Base-by-base conservation (phyloP, 1,140 invertebrate species). In the Cydia amplana region DNA sequence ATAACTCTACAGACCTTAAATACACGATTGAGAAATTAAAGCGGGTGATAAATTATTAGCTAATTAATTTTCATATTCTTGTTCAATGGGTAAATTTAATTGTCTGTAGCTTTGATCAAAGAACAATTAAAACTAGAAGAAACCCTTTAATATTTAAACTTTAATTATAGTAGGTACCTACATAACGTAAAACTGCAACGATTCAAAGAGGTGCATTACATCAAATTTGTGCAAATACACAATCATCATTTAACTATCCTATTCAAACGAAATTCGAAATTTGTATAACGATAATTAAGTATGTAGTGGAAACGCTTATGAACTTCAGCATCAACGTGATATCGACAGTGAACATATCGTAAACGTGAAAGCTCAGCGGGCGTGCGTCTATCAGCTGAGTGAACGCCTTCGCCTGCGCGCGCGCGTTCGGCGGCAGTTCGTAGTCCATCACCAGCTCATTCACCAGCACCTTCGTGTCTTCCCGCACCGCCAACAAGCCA, bases 371-470 rank as follows among this genome's bases (percentile, higher is more conserved):
- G 18, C 78, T 70, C 60, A 91, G 73, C 1, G 83, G 82, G 85
- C 87, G 87, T 4, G 85, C 81, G 18, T 87, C 83, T 25, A 87
- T 85, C 0, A 91, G 74, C 65, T 87, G 85, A 79, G 88, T 85
- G 49, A 91, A 87, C 1, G 82, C 81, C 77, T 91, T 91, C 14
- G 89, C 85, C 74, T 90, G 85, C 6, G 82, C 49, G 36, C 86
- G 79, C 80, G 86, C 84, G 16, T 51, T 73, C 63, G 78, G 78
- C 1, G 86, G 83, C 12, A 87, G 77, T 23, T 84, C 79, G 46
- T 87, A 90, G 46, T 91, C 79, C 83, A 88, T 86, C 18, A 91
- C 87, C 14, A 90, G 72, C 70, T 89, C 81, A 72, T 88, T 89
- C 1, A 88, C 79, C 28, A 86, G 75, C 73, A 83, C 74, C 64